These are phyloP conservation scores for Ptyas mucosa DNA, from an alignment of 2,113 vertebrate genomes.

Conservation along the genomic window DNA sequence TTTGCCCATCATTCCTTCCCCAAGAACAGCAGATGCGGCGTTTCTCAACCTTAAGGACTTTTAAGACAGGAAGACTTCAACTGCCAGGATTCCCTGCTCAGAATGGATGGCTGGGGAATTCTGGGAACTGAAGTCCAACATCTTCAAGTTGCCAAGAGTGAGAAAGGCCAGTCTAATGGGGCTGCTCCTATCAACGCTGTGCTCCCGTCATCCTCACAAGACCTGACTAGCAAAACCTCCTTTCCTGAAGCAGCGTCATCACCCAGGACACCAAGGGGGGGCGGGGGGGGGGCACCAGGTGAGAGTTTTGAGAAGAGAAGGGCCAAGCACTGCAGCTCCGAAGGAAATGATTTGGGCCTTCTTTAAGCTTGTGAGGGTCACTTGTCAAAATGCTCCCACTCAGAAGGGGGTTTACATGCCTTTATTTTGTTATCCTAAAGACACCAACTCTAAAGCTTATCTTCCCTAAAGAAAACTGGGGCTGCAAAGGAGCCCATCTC, in stretches of 20 bases:
- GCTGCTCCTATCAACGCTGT: background rate
- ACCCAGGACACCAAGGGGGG: background rate
- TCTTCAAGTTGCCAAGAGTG: no score
- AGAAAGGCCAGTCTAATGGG: no score
- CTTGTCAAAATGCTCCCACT: background rate
- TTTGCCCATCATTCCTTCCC: background rate
- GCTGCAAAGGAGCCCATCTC: background rate
- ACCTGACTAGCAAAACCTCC: background rate
- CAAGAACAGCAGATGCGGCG: no score
- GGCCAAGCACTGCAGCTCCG: background rate
- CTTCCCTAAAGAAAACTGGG: background rate
- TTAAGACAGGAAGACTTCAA: background rate
- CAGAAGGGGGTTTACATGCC: background rate
- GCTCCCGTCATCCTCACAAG: background rate
- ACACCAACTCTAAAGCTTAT: background rate
- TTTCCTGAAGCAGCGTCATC: background rate
- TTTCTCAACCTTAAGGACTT: background rate
- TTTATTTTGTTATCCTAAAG: background rate
- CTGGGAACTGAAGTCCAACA: no score
- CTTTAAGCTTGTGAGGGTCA: background rate
- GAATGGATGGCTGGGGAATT: background rate
- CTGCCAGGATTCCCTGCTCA: background rate
- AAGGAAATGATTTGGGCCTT: background rate
- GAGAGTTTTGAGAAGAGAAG: background rate
- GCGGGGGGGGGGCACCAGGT: background rate